Evolutionary conservation across 2,113 vertebrate genomes (phyloP), one percentile per base, ranked within the genome.

Genomic region (Agapornis roseicollis): DNA sequence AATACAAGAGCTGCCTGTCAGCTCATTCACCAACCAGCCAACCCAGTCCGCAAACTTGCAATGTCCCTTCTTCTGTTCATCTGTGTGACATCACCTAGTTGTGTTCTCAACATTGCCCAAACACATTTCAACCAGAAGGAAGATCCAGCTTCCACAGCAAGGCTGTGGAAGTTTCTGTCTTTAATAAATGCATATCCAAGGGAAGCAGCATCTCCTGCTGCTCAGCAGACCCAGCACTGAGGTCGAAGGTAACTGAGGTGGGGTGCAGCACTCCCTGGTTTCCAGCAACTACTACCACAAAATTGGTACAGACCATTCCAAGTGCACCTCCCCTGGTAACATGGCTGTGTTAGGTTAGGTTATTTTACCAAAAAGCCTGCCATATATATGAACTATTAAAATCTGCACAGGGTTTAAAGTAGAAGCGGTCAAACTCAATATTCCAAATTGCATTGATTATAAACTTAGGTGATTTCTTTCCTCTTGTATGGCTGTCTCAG

Each of bases 91-190:
- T 18, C 2, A 3, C 58, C 66, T 33, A 17, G 25, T 24, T 69
- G 29, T n/a, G n/a, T 52, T 92, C 90, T 84, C 86, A 66, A 28
- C 7, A 2, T 27, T 76, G 63, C 55, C 58, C 85, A 73, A 80
- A 77, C 0, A 0, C 83, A 44, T 77, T 86, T 88, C 2, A 10
- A 53, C 28, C 2, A 1, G 19, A 0, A 4, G 7, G 37, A 81
- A 63, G 41, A 71, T 58, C 61, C 25, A 41, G 27, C 14, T 82
- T n/a, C n/a, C n/a, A n/a, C n/a, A n/a, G 71, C 28, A 72, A 88
- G 24, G 44, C 8, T 55, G 24, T 23, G 47, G 33, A 85, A 91
- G 4, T 7, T 88, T 72, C 33, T 85, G 55, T 16, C 31, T 81
- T 74, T 66, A 63, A 4, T 20, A 82, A 35, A 23, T 37, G 19